phyloP scores from a whole-genome alignment of 2,888 invertebrate species.

The Griposia aprilina region DNA sequence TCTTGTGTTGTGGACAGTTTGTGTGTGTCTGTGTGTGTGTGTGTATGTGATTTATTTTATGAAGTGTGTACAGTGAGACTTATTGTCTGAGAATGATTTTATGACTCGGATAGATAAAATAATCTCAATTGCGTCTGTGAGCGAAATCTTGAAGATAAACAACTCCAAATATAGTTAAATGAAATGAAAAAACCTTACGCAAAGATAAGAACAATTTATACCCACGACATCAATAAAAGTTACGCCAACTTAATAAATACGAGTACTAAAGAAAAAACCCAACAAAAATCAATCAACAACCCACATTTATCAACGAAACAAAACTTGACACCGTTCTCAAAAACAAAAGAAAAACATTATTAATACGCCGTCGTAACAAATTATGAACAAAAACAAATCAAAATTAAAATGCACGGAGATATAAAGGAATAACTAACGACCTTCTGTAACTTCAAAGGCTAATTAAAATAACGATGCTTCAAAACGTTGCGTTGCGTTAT shows the following conservation, averaged over 20 bases:
- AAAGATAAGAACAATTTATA: neutral
- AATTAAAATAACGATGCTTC: constrained; percentile 77
- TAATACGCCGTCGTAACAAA: constrained; percentile 49
- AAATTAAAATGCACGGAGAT: constrained; percentile 66
- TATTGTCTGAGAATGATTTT: constrained; percentile 40
- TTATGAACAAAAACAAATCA: constrained; percentile 54
- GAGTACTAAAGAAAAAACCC: neutral
- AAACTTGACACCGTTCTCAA: constrained; percentile 2
- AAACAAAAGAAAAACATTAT: constrained; percentile 36
- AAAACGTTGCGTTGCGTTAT: constrained; percentile 77
- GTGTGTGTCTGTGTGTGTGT: constrained; percentile 9
- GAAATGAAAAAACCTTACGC: neutral
- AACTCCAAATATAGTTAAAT: neutral
- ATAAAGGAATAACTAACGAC: constrained; percentile 72
- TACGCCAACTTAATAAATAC: constrained; percentile 8
- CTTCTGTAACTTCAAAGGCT: constrained; percentile 73
- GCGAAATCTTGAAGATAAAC: neutral
- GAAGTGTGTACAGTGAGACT: constrained; percentile 4
- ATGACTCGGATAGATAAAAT: constrained; percentile 12
- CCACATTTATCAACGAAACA: constrained; percentile 27
- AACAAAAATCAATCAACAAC: neutral
- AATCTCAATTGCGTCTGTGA: neutral
- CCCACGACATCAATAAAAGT: neutral
- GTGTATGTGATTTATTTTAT: constrained; percentile 36
- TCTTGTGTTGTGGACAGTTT: constrained; percentile 35